Conservation (phyloP, 2,888 invertebrate genomes). For the Callyntrura sp. region DNA sequence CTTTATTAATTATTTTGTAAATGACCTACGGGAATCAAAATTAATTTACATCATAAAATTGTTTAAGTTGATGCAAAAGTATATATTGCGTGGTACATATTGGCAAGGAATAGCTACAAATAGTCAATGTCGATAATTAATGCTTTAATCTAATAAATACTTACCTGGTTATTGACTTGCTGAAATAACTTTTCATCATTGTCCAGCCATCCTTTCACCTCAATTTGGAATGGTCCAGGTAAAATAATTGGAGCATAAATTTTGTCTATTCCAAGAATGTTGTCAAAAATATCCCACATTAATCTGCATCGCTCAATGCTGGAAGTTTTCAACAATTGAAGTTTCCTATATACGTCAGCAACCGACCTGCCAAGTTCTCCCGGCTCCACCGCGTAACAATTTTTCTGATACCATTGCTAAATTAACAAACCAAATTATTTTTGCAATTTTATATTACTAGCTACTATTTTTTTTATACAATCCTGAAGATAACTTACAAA, state of each 20-base stretch:
- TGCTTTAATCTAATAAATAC: too few species aligned
- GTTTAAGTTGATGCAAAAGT: too few species aligned
- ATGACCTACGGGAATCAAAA: constrained; percentile 60
- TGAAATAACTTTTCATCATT: constrained; percentile 78
- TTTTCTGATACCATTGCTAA: constrained; percentile 70
- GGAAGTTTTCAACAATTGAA: constrained; percentile 66
- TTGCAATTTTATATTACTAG: too few species aligned
- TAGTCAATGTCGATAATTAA: too few species aligned
- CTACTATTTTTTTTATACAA: too few species aligned
- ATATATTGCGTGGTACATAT: too few species aligned
- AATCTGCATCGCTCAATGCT: constrained; percentile 56
- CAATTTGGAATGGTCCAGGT: constrained; percentile 76
- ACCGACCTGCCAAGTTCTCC: constrained; percentile 48
- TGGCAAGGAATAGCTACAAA: too few species aligned
- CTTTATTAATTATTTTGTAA: constrained; percentile 81
- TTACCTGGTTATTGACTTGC: constrained; percentile 81
- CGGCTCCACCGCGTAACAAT: constrained; percentile 50
- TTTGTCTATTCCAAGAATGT: constrained; percentile 76
- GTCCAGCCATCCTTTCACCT: constrained; percentile 81
- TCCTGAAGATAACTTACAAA: constrained; percentile 20
- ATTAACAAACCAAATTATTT: too few species aligned
- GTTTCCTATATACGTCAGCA: constrained; percentile 65
- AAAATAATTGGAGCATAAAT: constrained; percentile 76
- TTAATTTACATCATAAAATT: too few species aligned
- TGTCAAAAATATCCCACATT: constrained; percentile 72